Evolutionary conservation across 2,797 vertebrate genomes (phyloP), one percentile per base, ranked within the genome.

Genomic region (Anomalospiza imberbis): DNA sequence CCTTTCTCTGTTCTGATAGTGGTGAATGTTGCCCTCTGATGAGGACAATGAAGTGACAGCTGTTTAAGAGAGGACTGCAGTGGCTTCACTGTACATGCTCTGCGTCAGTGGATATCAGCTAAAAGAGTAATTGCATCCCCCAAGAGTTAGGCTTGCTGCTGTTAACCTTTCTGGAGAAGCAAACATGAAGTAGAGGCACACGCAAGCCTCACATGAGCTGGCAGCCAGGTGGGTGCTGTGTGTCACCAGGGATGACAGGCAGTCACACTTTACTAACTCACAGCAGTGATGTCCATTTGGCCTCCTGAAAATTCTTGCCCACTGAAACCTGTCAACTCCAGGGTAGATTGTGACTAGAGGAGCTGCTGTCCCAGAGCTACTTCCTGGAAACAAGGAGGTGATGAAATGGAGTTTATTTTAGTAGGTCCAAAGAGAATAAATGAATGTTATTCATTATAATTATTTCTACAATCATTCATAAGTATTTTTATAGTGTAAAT

Each of bases 1-100:
- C 6, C 25, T 68, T 42, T 61, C 17, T 57, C 12, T 0, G 0
- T 25, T 84, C 17, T 38, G 17, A 2, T 36, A 45, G 4, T 0
- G 7, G 65, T 38, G 54, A 34, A 3, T 4, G 8, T 32, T 36
- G 38, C 32, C 47, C 12, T 73, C 13, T 62, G 31, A 21, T 4
- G 20, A 62, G 55, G 48, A 32, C 1, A 7, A 1, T 42, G 45
- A 20, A 22, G 47, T 66, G 24, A 53, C 53, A 79, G 24, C 55
- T 68, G 28, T 68, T 81, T 24, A 28, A 53, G 28, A 25, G 55
- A 42, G 54, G 45, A 0, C 3, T 28, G 25, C 13, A 4, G 28
- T 38, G 53, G 19, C 32, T 68, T 83, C 3, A 1, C 14, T 61
- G 19, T 38, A 21, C 7, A 4, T 31, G 20, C 12, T 34, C 10